Conservation (phyloP, 1,140 invertebrate species). For the Drosophila takahashii region DNA sequence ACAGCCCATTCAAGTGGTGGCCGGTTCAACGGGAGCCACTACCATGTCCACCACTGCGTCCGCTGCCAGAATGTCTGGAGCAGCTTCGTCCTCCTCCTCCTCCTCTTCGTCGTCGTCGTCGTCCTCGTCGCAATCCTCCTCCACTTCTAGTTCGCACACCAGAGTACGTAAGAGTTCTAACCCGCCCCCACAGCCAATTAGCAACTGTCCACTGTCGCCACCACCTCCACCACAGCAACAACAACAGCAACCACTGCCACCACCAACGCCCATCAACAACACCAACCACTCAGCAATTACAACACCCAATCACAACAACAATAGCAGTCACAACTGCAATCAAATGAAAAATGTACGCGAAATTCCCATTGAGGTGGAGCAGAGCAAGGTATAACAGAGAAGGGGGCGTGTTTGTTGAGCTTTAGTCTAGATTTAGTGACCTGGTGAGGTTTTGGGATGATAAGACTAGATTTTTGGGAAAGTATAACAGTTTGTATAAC, state of each 20-base stretch:
- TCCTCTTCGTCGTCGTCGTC: constrained; percentile 64
- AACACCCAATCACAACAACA: constrained; percentile 50
- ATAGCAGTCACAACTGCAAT: constrained; percentile 40
- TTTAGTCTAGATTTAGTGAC: neutral
- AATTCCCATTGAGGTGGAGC: constrained; percentile 84
- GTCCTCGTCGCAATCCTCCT: constrained; percentile 57
- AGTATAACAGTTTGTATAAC: neutral
- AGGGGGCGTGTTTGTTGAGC: neutral
- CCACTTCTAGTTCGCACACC: constrained; percentile 68
- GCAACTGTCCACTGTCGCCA: constrained; percentile 56
- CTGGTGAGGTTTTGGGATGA: neutral
- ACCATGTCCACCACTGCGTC: constrained; percentile 63
- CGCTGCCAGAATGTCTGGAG: constrained; percentile 62
- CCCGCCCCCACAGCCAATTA: constrained; percentile 71
- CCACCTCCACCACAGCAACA: constrained; percentile 40
- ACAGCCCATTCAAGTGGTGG: constrained; percentile 76
- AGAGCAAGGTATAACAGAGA: constrained; percentile 73
- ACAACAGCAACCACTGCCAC: constrained; percentile 27
- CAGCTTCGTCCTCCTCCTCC: constrained; percentile 40
- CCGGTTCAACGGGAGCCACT: constrained; percentile 29
- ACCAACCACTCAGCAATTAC: constrained; percentile 45
- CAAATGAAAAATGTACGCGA: constrained; percentile 76
- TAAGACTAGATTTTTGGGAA: too few relatives aligned
- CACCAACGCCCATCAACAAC: constrained; percentile 24
- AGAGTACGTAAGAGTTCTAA: constrained; percentile 83